These are phyloP conservation scores for Poeciliopsis infans DNA, from an alignment of 2,797 vertebrate genomes.

Conservation along the genomic window DNA sequence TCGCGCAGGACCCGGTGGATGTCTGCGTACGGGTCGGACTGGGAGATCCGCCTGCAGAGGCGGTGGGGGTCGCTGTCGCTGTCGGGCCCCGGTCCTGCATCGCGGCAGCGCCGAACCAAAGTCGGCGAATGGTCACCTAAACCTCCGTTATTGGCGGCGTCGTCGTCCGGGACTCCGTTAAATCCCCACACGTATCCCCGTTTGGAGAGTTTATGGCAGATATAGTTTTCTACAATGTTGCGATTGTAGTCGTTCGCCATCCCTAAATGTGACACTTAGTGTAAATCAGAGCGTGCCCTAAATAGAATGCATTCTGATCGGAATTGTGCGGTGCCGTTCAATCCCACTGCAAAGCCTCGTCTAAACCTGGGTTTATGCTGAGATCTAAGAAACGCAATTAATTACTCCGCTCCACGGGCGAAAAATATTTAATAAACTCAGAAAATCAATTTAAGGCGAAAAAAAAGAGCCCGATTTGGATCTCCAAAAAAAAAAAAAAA, in stretches of 20 bases:
- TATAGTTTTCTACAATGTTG: slow-evolving; percentile 93
- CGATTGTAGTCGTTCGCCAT: slow-evolving; percentile 87
- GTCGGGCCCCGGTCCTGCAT: slow-evolving; percentile 57
- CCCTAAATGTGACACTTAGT: slow-evolving; percentile 64
- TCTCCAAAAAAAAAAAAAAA: slow-evolving; percentile 25
- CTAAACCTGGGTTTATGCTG: slow-evolving; percentile 34
- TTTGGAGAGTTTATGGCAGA: slow-evolving; percentile 95
- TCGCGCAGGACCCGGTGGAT: slow-evolving; percentile 90
- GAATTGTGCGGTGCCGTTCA: slow-evolving; percentile 25
- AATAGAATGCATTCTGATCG: slow-evolving; percentile 59
- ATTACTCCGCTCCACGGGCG: slow-evolving; percentile 34
- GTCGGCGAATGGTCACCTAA: slow-evolving; percentile 64
- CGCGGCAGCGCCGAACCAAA: slow-evolving; percentile 70
- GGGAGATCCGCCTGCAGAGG: slow-evolving; percentile 45
- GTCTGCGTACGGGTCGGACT: slow-evolving; percentile 69
- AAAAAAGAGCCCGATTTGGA: slow-evolving; percentile 25
- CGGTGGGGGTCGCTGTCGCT: slow-evolving; percentile 47
- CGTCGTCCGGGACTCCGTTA: slow-evolving; percentile 58
- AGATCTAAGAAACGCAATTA: slow-evolving; percentile 27
- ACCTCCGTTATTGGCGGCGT: slow-evolving; percentile 73
- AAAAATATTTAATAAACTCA: slow-evolving; percentile 26
- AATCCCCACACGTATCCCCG: slow-evolving; percentile 90
- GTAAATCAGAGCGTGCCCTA: slow-evolving; percentile 36
- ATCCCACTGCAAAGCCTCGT: slow-evolving; percentile 26
- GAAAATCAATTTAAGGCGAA: slow-evolving; percentile 15